phyloP scores from a whole-genome alignment of 2,113 vertebrate species.

The Phocoena sinus region DNA sequence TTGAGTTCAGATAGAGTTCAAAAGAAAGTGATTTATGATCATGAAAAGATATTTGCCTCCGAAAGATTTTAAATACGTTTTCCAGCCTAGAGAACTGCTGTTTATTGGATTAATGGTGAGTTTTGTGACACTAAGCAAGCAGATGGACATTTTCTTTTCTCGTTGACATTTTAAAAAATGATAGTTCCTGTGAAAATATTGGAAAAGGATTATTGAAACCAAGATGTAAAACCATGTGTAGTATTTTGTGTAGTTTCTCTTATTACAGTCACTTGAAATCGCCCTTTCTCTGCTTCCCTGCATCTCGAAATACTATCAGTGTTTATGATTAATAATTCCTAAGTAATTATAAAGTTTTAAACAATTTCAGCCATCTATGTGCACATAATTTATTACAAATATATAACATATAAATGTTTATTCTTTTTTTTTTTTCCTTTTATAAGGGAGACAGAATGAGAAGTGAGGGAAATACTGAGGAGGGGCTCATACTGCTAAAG shows the following conservation, averaged over 20 bases:
- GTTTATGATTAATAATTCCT: background rate
- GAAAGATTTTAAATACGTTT: constrained; percentile 61
- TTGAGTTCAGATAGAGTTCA: constrained; percentile 64
- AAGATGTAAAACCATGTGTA: background rate
- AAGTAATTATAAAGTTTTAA: background rate
- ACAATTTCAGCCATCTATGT: background rate
- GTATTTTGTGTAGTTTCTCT: background rate
- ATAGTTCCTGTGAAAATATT: constrained; percentile 22
- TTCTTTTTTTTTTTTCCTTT: background rate
- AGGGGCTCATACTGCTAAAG: background rate
- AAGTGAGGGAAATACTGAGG: background rate
- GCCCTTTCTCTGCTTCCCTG: background rate
- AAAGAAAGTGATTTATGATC: constrained; percentile 60
- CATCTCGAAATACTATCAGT: background rate
- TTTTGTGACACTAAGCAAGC: constrained; percentile 52
- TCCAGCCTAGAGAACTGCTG: background rate
- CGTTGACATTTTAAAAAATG: constrained; percentile 55
- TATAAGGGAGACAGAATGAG: background rate
- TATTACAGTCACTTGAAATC: background rate
- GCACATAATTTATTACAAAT: background rate
- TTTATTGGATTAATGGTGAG: constrained; percentile 55
- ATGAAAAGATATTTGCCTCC: constrained; percentile 44
- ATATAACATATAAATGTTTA: background rate
- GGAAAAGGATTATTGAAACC: background rate
- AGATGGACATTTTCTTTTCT: constrained; percentile 29